Conservation (phyloP, 2,888 invertebrate species). For the Thyatira batis region DNA sequence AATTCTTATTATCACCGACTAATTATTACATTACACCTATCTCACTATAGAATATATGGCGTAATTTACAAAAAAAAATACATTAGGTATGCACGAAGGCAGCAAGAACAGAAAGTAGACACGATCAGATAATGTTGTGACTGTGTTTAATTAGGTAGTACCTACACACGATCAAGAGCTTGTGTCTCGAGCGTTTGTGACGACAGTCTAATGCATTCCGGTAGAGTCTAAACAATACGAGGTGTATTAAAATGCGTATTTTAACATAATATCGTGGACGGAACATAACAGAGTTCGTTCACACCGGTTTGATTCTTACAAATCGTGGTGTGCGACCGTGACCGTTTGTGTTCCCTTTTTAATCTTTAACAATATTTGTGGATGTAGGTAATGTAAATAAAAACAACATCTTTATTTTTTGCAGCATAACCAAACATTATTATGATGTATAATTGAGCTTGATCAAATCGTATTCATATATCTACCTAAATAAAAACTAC, state of each 20-base stretch:
- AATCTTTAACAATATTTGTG: conserved; percentile 33
- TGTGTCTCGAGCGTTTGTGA: conserved; percentile 41
- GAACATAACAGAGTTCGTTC: conserved; percentile 69
- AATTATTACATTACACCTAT: not conserved
- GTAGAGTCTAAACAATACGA: conserved; percentile 67
- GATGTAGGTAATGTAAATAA: too few relatives aligned
- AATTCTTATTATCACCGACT: not conserved
- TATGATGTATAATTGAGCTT: too few relatives aligned
- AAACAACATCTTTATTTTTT: too few relatives aligned
- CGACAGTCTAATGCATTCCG: conserved; percentile 68
- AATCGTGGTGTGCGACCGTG: conserved; percentile 63
- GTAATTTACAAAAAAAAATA: not conserved
- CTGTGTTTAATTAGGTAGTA: conserved; percentile 29
- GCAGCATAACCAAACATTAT: too few relatives aligned
- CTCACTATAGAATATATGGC: not conserved
- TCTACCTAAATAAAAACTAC: too few relatives aligned
- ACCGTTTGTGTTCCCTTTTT: conserved; percentile 52
- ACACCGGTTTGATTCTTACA: conserved; percentile 59
- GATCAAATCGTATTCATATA: too few relatives aligned
- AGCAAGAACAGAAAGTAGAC: conserved; percentile 16
- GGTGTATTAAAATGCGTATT: conserved; percentile 76
- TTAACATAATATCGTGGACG: conserved; percentile 60
- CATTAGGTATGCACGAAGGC: not conserved
- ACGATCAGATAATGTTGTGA: conserved; percentile 24
- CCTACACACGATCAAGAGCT: conserved; percentile 22